Percentiles rank a stretch among this genome's conserved stretches.
phyloP scores from a whole-genome alignment of 2,888 invertebrate genomes.

The Metacarcinus magister region DNA sequence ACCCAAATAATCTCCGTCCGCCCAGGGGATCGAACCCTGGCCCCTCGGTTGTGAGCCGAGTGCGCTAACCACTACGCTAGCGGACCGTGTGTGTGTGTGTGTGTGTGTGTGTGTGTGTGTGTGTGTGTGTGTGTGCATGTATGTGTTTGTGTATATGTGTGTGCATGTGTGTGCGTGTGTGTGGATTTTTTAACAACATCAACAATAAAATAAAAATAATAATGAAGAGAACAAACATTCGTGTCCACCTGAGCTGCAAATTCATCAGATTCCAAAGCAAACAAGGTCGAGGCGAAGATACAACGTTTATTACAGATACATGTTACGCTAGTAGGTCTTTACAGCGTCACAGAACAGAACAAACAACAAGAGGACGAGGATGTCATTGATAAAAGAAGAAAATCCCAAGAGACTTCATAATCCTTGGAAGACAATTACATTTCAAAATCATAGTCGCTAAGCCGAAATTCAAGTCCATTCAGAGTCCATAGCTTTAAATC shows the following conservation, averaged over 20 bases:
- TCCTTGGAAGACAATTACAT: no score
- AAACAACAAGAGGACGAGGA: not conserved
- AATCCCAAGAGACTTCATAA: no score
- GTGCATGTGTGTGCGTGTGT: constrained; percentile 53
- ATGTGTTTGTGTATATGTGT: constrained; percentile 44
- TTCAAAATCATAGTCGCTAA: not conserved
- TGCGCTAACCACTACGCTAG: no score
- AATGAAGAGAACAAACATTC: no score
- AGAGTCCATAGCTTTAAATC: not conserved
- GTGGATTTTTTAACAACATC: no score
- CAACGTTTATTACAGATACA: not conserved
- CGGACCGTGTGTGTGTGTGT: constrained; percentile 57
- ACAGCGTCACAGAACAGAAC: not conserved
- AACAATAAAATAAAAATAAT: no score
- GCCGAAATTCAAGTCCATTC: not conserved
- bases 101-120: constrained; percentile 52
- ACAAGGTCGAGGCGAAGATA: not conserved
- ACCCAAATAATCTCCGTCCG: no score
- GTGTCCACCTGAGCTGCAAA: no score
- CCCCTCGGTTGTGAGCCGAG: no score
- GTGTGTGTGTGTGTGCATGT: constrained; percentile 55
- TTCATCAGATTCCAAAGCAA: not conserved
- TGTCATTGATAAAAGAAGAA: no score
- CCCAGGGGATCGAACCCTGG: no score
- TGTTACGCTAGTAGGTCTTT: not conserved